Percentiles rank a stretch among this genome's conserved stretches.
These are phyloP conservation scores for Exocentrus adspersus DNA, from an alignment of 2,888 invertebrate species.

Conservation along the genomic window DNA sequence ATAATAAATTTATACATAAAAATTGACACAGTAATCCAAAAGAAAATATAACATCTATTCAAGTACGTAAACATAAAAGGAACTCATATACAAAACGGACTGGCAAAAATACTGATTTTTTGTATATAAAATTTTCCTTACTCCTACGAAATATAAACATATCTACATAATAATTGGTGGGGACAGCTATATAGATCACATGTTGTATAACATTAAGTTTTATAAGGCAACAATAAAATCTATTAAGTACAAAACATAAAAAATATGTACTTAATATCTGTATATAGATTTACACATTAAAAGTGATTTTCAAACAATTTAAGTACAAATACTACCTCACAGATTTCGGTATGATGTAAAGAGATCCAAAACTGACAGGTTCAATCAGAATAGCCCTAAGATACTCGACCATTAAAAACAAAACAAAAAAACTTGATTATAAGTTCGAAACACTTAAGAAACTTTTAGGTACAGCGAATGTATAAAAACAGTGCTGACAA, in stretches of 20 bases:
- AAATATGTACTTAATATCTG: slow-evolving; percentile 16
- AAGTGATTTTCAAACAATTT: too few species aligned
- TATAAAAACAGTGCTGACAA: too few species aligned
- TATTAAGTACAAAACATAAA: slow-evolving; percentile 43
- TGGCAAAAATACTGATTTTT: slow-evolving; percentile 25
- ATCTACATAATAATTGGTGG: slow-evolving; percentile 7
- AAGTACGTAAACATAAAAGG: background rate
- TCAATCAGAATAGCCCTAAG: too few species aligned
- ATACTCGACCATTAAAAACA: too few species aligned
- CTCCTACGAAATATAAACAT: slow-evolving; percentile 4
- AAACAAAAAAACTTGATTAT: too few species aligned
- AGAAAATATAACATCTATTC: background rate
- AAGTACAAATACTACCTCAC: too few species aligned
- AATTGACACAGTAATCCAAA: background rate
- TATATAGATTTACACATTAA: slow-evolving; percentile 1
- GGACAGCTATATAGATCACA: slow-evolving; percentile 26
- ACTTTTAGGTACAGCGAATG: too few species aligned
- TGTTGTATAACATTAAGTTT: slow-evolving; percentile 15
- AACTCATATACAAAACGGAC: slow-evolving; percentile 14
- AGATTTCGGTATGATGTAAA: too few species aligned
- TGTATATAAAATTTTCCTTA: background rate
- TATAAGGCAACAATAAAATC: slow-evolving; percentile 31
- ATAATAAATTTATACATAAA: background rate
- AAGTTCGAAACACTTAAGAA: too few species aligned
- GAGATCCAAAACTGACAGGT: slow-evolving; percentile 11